Conservation (phyloP, 2,797 vertebrate genomes). For the Eupleurogrammus muticus region DNA sequence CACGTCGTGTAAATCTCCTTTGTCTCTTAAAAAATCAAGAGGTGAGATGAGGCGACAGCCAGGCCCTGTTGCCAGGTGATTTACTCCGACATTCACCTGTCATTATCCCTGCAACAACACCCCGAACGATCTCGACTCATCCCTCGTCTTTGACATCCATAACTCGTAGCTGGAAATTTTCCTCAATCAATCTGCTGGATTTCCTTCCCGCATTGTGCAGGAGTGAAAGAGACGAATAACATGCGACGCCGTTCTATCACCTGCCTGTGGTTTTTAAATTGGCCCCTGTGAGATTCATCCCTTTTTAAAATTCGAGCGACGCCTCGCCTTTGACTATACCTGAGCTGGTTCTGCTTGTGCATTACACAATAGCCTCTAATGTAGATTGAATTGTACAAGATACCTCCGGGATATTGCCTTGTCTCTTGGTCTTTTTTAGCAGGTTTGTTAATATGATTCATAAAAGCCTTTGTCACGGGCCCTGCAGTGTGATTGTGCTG, state of each 20-base stretch:
- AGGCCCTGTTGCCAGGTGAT: slow-evolving; percentile 40
- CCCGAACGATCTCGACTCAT: slow-evolving; percentile 58
- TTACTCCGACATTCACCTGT: slow-evolving; percentile 54
- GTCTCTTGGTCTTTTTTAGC: slow-evolving; percentile 60
- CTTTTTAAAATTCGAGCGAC: slow-evolving; percentile 56
- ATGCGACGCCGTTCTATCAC: slow-evolving; percentile 50
- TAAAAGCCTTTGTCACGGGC: slow-evolving; percentile 47
- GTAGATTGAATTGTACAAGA: slow-evolving; percentile 64
- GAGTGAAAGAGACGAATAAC: slow-evolving; percentile 49
- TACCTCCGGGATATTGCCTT: slow-evolving; percentile 59
- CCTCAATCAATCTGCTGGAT: slow-evolving; percentile 63
- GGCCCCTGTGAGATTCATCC: slow-evolving; percentile 61
- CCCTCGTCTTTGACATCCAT: slow-evolving; percentile 40
- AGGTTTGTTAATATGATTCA: slow-evolving; percentile 72
- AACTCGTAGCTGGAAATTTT: slow-evolving; percentile 60
- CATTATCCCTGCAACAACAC: slow-evolving; percentile 61
- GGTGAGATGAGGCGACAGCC: neutral
- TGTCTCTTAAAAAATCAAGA: slow-evolving; percentile 43
- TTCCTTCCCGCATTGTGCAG: slow-evolving; percentile 38
- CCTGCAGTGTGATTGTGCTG: slow-evolving; percentile 46
- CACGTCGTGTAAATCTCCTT: slow-evolving; percentile 27
- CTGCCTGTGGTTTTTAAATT: slow-evolving; percentile 68
- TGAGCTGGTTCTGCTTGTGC: slow-evolving; percentile 50
- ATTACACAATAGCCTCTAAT: slow-evolving; percentile 52
- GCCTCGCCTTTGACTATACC: slow-evolving; percentile 48